Evolutionary conservation across 1,140 invertebrate species (phyloP), one percentile per base, ranked within the genome.

Genomic region (Palaemon carinicauda): DNA sequence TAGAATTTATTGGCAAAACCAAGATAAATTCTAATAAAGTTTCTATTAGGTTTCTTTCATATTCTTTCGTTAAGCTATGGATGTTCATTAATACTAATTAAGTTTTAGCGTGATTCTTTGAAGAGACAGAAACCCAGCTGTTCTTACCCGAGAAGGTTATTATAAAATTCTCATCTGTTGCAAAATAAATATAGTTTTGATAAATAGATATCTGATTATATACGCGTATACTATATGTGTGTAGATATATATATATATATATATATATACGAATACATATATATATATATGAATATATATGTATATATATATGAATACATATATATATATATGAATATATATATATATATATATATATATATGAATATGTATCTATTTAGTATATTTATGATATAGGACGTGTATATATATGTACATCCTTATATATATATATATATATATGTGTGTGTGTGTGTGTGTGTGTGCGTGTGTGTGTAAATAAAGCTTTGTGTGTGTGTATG

Each of bases 161-260:
- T n/a, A 21, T 60, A 7, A 24, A 21, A 12, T 60, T 21, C 24
- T 21, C 56, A 5, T 24, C 7, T 60, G 2, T 21, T 60, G 1
- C 19, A 60, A n/a, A n/a, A n/a, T n/a, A n/a, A n/a, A n/a, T n/a
- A n/a, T n/a, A n/a, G n/a, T n/a, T n/a, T n/a, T n/a, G n/a, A n/a
- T n/a, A n/a, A n/a, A n/a, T n/a, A n/a, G n/a, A n/a, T n/a, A n/a
- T n/a, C n/a, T n/a, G n/a, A n/a, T n/a, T 27, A 65, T 80, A 56
- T 80, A 65, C 33, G 33, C 60, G 60, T 80, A 80, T 65, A 80
- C 60, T 80, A 80, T 80, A 65, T 60, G 60, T 80, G 60, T 80
- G 33, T 80, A 60, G 60, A 80, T 60, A 65, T 80, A 80, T 80
- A 80, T 56, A 80, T 60, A 80, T 80, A 80, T 65, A 80, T 80